A percentile compares a stretch with the other conserved stretches of the same genome.
These are phyloP conservation scores for Rutpela maculata DNA, from an alignment of 2,888 invertebrate species.

Conservation along the genomic window DNA sequence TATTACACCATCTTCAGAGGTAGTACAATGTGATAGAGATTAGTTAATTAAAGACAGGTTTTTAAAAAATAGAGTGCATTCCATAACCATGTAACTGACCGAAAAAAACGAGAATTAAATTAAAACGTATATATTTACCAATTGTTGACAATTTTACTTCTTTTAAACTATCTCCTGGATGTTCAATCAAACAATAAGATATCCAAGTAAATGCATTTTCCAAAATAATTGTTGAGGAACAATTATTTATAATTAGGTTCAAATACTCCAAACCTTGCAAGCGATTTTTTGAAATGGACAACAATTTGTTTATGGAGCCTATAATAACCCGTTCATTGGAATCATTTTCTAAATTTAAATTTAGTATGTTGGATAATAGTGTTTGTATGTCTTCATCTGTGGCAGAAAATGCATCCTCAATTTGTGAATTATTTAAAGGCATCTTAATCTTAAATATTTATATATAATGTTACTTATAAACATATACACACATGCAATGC, in stretches of 20 bases:
- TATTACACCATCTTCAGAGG: no score
- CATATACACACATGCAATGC: no score
- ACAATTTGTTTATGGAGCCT: conserved; percentile 53
- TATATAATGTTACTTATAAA: no score
- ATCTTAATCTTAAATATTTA: conserved; percentile 5
- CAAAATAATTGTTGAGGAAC: conserved; percentile 45
- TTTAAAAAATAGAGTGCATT: no score
- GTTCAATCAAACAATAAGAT: conserved; percentile 54
- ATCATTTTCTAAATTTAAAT: conserved; percentile 53
- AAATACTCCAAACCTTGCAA: conserved; percentile 59
- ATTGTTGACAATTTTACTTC: conserved; percentile 54
- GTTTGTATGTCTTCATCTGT: conserved; percentile 45
- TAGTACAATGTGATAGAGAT: no score
- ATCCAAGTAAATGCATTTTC: conserved; percentile 58
- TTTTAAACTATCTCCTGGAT: conserved; percentile 53
- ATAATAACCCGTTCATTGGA: conserved; percentile 52
- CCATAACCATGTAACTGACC: no score
- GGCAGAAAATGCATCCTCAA: conserved; percentile 49
- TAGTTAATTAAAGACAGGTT: no score
- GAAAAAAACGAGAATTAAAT: neutral
- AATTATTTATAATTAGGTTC: conserved; percentile 50
- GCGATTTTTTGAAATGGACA: conserved; percentile 54
- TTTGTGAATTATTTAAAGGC: conserved; percentile 42
- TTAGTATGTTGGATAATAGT: conserved; percentile 48
- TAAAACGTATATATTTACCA: conserved; percentile 11